These are phyloP conservation scores for Vultur gryphus DNA, from an alignment of 2,797 vertebrate genomes.

Conservation along the genomic window DNA sequence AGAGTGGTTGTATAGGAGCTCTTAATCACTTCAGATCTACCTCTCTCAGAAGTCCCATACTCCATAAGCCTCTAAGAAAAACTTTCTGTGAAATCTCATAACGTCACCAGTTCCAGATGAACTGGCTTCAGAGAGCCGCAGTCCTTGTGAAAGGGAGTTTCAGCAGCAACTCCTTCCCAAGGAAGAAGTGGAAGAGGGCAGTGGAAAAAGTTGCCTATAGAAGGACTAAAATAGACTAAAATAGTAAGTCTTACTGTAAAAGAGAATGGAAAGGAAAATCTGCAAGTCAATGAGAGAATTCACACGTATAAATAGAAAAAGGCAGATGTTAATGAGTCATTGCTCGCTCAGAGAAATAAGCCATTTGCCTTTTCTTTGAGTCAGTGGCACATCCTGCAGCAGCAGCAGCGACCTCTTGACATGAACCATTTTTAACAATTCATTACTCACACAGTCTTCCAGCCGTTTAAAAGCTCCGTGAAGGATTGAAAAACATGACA, in stretches of 20 bases:
- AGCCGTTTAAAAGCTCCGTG: not conserved
- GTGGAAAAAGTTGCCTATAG: slow-evolving; percentile 32
- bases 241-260: slow-evolving; percentile 16
- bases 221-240: not conserved
- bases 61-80: not conserved
- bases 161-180: not conserved
- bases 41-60: not conserved
- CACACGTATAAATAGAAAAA: slow-evolving; percentile 40
- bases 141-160: not conserved
- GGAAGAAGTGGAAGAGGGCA: not conserved
- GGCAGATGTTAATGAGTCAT: slow-evolving; percentile 55
- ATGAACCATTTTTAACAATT: slow-evolving; percentile 8
- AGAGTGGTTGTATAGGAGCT: not conserved
- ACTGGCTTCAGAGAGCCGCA: not conserved
- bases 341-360: not conserved
- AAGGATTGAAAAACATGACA: not conserved
- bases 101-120: not conserved
- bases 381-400: slow-evolving; percentile 10
- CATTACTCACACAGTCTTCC: slow-evolving; percentile 35
- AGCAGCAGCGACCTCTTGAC: slow-evolving; percentile 15
- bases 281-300: slow-evolving; percentile 48
- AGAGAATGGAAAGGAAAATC: slow-evolving; percentile 43
- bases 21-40: not conserved
- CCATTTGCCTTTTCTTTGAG: slow-evolving; percentile 32
- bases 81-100: not conserved